Percentiles rank a stretch among this genome's conserved stretches.
These are phyloP conservation scores for Endotricha flammealis DNA, from an alignment of 2,888 invertebrate species.

Conservation along the genomic window DNA sequence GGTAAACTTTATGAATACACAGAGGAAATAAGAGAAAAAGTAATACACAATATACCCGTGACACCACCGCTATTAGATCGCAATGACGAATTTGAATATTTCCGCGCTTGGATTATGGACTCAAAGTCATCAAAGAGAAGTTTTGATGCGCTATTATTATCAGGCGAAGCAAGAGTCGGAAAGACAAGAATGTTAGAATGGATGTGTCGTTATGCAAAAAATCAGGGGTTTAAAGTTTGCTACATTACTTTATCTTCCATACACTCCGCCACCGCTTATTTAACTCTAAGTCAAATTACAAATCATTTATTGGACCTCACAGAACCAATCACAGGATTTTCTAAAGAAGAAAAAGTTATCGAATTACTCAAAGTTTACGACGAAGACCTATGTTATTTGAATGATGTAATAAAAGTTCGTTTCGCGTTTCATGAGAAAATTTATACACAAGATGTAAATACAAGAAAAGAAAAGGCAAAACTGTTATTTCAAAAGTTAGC, in stretches of 20 bases:
- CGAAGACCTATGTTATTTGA: constrained; percentile 75
- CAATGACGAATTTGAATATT: constrained; percentile 64
- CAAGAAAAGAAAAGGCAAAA: constrained; percentile 55
- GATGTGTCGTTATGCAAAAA: constrained; percentile 53
- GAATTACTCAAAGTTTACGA: constrained; percentile 42
- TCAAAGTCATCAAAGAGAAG: constrained; percentile 35
- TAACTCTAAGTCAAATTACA: constrained; percentile 61
- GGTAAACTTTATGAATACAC: constrained; percentile 79
- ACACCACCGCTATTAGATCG: constrained; percentile 70
- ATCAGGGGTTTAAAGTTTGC: constrained; percentile 38
- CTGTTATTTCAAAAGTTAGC: constrained; percentile 55
- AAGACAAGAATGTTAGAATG: constrained; percentile 78
- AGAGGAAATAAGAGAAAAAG: constrained; percentile 64
- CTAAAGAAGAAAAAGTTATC: constrained; percentile 61
- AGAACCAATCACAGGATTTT: constrained; percentile 53
- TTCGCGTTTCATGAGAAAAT: constrained; percentile 68
- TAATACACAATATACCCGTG: constrained; percentile 57
- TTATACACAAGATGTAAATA: constrained; percentile 45
- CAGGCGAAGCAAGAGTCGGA: constrained; percentile 76
- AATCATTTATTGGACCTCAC: constrained; percentile 54
- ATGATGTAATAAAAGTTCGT: constrained; percentile 69
- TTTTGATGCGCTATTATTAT: constrained; percentile 75
- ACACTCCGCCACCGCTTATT: constrained; percentile 60
- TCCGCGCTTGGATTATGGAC: constrained; percentile 50
- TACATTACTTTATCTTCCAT: constrained; percentile 51